Evolutionary conservation across 2,888 invertebrate species (phyloP).

Genomic region (Cataglyphis livida): DNA sequence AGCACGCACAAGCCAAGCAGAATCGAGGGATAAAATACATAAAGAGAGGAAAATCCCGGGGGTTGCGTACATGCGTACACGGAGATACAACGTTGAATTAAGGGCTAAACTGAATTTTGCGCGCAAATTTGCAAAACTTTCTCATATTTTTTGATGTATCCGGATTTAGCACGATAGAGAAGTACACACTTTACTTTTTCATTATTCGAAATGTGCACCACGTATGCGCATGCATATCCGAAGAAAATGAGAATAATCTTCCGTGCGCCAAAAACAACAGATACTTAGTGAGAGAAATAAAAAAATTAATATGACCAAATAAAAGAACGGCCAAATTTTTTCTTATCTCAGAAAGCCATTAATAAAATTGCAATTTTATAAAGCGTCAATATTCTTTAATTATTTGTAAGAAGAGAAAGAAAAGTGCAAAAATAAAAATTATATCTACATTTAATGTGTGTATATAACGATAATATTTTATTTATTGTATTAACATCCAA

Average conservation of each 20-base stretch:
- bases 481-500: background rate
- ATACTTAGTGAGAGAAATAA: background rate
- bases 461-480: background rate
- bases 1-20: conserved; percentile 12
- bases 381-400: background rate
- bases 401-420: background rate
- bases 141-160: conserved; percentile 33
- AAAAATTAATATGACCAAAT: background rate
- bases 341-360: background rate
- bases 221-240: background rate
- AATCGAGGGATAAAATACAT: conserved; percentile 12
- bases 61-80: conserved; percentile 2
- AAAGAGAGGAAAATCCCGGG: background rate
- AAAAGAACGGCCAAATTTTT: no score
- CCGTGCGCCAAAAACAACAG: background rate
- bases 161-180: conserved; percentile 17
- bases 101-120: conserved; percentile 14
- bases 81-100: conserved; percentile 24
- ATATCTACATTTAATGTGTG: background rate
- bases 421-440: background rate
- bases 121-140: conserved; percentile 26
- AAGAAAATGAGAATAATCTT: conserved; percentile 20
- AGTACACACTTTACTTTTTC: conserved; percentile 38
- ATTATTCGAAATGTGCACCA: conserved; percentile 8
- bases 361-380: conserved; percentile 6